Percentiles rank a stretch among this genome's conserved stretches.
Conservation (phyloP, 2,888 invertebrate genomes). For the Morinoia aosen region DNA sequence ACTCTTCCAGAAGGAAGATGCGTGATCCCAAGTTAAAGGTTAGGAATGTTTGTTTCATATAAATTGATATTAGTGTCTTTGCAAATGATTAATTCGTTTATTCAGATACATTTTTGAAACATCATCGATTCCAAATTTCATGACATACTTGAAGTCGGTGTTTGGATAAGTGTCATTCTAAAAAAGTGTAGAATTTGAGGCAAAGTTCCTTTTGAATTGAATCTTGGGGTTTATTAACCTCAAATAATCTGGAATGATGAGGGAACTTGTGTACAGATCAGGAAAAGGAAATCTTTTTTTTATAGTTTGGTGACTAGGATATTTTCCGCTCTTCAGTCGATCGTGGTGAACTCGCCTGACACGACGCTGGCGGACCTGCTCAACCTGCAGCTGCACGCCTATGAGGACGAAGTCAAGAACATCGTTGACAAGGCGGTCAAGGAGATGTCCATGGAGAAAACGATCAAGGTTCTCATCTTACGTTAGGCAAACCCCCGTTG, state of each 20-base stretch:
- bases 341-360: constrained; percentile 85
- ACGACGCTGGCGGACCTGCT: constrained; percentile 93
- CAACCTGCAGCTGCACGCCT: constrained; percentile 92
- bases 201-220: no score
- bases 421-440: constrained; percentile 98
- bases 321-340: background rate
- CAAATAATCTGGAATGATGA: background rate
- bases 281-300: background rate
- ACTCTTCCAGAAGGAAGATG: no score
- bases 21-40: no score
- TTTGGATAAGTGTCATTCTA: no score
- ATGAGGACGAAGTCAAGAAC: constrained; percentile 96
- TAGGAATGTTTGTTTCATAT: no score
- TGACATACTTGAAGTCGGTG: no score
- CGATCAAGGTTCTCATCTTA: constrained; percentile 76
- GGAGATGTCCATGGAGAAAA: constrained; percentile 99
- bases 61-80: no score
- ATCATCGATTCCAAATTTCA: no score
- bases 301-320: background rate
- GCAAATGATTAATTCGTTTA: no score
- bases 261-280: background rate
- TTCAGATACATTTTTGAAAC: no score
- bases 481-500: background rate
- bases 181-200: background rate
- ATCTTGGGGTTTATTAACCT: no score